Percentiles rank a stretch among this genome's conserved stretches.
Conservation (phyloP, 2,888 invertebrate genomes). For the Steinernema scapterisci region DNA sequence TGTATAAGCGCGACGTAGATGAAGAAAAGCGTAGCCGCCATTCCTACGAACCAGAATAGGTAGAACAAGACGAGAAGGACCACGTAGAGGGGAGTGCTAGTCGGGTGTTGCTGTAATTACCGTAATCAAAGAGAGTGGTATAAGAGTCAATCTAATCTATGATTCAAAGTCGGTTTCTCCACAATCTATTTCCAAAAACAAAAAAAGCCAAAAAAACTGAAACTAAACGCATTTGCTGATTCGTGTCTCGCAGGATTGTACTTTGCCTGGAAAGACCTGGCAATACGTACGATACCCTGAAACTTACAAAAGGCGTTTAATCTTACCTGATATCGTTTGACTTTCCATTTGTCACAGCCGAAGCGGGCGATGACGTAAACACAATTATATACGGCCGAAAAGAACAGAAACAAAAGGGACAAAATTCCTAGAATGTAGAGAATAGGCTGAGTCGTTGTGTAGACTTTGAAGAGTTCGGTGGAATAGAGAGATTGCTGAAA, state of each 20-base stretch:
- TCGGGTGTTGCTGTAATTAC: constrained; percentile 17
- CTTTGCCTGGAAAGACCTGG: too few relatives aligned
- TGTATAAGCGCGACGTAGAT: background rate
- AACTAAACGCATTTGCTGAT: too few relatives aligned
- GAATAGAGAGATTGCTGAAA: constrained; percentile 20
- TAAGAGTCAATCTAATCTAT: too few relatives aligned
- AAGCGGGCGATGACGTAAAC: background rate
- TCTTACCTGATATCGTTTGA: constrained; percentile 9
- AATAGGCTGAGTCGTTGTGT: background rate
- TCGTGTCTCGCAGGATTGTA: too few relatives aligned
- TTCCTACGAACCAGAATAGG: background rate
- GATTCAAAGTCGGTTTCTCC: too few relatives aligned
- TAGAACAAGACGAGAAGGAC: background rate
- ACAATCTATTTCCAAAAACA: too few relatives aligned
- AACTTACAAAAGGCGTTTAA: too few relatives aligned
- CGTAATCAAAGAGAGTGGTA: background rate
- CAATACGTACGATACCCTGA: too few relatives aligned
- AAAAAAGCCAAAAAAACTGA: too few relatives aligned
- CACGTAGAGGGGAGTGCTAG: background rate
- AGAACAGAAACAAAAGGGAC: background rate
- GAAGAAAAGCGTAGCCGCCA: background rate
- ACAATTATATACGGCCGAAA: background rate
- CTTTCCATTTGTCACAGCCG: constrained; percentile 8
- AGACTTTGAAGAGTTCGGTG: background rate
- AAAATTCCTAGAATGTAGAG: background rate